A percentile compares a stretch with the other conserved stretches of the same genome.
phyloP scores from a whole-genome alignment of 2,888 invertebrate genomes.

The Minunthozetes semirufus region DNA sequence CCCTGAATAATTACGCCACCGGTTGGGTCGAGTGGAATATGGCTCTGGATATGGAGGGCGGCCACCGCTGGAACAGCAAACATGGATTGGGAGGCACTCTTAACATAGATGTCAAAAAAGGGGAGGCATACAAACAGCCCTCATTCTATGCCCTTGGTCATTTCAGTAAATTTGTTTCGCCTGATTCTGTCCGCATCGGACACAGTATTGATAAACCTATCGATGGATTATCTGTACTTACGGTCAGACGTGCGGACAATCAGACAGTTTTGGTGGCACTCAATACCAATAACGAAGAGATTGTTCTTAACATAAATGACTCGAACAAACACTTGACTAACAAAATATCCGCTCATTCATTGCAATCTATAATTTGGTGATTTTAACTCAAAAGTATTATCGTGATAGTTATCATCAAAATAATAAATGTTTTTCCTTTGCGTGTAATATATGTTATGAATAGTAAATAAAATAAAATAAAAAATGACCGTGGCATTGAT shows the following conservation, averaged over 20 bases:
- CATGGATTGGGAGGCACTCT: constrained; percentile 53
- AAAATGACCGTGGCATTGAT: too few relatives aligned
- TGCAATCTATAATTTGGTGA: constrained; percentile 39
- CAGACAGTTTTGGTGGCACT: constrained; percentile 10
- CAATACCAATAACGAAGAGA: background rate
- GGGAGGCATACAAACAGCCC: constrained; percentile 55
- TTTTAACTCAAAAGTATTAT: too few relatives aligned
- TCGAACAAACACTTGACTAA: background rate
- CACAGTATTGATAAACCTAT: background rate
- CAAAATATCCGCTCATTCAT: constrained; percentile 33
- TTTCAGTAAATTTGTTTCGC: constrained; percentile 49
- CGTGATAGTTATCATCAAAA: too few relatives aligned
- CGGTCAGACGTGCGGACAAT: constrained; percentile 6
- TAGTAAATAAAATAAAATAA: too few relatives aligned
- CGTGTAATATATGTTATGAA: too few relatives aligned
- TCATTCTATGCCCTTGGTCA: constrained; percentile 56
- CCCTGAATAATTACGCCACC: constrained; percentile 57
- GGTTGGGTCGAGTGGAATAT: constrained; percentile 92
- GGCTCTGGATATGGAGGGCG: constrained; percentile 58
- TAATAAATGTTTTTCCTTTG: too few relatives aligned
- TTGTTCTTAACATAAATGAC: background rate
- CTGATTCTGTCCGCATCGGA: constrained; percentile 41
- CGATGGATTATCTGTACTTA: background rate
- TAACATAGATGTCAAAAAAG: constrained; percentile 49
- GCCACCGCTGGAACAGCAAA: constrained; percentile 54